phyloP scores from a whole-genome alignment of 2,888 invertebrate genomes.

The Eucera pruinosa region DNA sequence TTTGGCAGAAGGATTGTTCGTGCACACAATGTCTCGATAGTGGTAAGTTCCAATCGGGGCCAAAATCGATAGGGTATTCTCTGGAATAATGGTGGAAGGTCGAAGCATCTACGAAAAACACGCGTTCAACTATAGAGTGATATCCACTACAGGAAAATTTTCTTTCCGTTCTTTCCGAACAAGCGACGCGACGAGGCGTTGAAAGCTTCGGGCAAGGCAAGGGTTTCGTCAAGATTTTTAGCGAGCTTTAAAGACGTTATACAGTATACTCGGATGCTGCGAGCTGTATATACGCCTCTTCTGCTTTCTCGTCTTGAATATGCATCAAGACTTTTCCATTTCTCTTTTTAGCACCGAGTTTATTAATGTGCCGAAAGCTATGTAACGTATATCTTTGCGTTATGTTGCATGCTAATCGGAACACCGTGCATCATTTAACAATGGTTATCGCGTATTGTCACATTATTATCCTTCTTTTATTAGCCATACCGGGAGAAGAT shows the following conservation, averaged over 20 bases:
- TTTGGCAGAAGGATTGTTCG: conserved; percentile 57
- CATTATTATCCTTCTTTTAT: too few species aligned
- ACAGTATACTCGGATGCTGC: neutral
- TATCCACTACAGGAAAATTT: neutral
- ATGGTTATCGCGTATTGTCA: neutral
- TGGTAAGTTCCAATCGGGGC: conserved; percentile 57
- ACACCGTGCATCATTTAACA: neutral
- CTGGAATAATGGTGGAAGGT: conserved; percentile 40
- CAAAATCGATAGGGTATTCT: conserved; percentile 66
- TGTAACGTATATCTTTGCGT: neutral
- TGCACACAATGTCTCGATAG: conserved; percentile 34
- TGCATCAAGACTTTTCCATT: conserved; percentile 1
- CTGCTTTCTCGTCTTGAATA: conserved; percentile 12
- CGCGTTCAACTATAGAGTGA: conserved; percentile 4
- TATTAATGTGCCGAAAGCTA: conserved; percentile 13
- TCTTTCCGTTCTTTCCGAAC: neutral
- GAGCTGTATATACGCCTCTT: neutral
- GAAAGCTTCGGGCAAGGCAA: neutral
- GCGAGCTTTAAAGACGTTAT: conserved; percentile 13
- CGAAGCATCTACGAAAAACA: conserved; percentile 37
- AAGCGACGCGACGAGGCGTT: conserved; percentile 3
- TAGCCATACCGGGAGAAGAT: too few species aligned
- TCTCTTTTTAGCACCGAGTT: neutral
- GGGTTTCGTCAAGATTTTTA: conserved; percentile 3
- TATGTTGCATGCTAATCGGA: neutral